phyloP scores from a whole-genome alignment of 64 coral and sea anemone genomes.

The Dendrophyllia cribrosa region DNA sequence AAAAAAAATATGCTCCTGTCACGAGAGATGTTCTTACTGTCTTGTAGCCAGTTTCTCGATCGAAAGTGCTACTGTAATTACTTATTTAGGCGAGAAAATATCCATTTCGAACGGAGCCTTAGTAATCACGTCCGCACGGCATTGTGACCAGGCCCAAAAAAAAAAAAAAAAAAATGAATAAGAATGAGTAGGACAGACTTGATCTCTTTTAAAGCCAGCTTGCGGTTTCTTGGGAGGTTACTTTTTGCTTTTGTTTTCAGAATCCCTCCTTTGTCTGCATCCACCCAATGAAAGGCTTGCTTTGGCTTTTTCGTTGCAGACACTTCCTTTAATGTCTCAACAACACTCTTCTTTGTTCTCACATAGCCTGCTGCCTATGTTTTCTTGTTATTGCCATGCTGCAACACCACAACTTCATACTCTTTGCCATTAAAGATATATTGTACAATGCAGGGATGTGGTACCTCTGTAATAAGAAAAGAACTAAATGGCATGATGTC shows the following conservation, averaged over 20 bases:
- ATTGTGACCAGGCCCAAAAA: too few species aligned
- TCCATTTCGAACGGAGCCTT: too few species aligned
- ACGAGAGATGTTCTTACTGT: too few species aligned
- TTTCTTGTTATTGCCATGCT: background rate
- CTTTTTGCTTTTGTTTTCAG: slow-evolving; percentile 17
- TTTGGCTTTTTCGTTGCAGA: slow-evolving; percentile 25
- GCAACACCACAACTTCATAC: slow-evolving; percentile 11
- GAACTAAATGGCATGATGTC: too few species aligned
- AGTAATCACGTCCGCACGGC: too few species aligned
- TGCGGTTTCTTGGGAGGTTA: slow-evolving; percentile 3
- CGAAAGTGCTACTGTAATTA: too few species aligned
- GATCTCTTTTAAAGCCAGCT: background rate
- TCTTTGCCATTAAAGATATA: slow-evolving; percentile 5
- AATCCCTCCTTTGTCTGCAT: slow-evolving; percentile 15
- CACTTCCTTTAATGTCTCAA: background rate
- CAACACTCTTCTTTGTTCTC: slow-evolving; percentile 32
- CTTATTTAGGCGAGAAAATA: too few species aligned
- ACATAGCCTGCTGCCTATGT: background rate
- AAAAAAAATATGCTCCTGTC: too few species aligned
- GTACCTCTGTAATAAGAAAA: slow-evolving; percentile 5
- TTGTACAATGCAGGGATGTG: background rate
- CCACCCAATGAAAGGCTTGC: slow-evolving; percentile 26
- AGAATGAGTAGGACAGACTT: background rate
- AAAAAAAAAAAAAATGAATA: slow-evolving; percentile 8
- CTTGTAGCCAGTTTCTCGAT: too few species aligned